Base-by-base conservation (phyloP, 2,888 invertebrate species). In the Didymodactylos carnosus region DNA sequence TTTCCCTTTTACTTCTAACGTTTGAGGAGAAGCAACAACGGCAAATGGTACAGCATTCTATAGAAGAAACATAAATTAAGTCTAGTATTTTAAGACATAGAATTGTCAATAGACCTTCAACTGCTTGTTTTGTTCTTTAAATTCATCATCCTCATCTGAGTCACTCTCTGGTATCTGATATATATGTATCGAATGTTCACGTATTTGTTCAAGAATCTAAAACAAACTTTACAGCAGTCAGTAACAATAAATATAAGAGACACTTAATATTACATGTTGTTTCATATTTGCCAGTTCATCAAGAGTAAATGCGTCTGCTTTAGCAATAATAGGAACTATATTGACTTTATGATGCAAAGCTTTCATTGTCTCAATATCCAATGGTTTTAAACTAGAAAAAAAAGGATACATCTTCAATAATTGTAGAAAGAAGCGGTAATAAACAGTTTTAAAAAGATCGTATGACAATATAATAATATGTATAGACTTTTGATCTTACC, bases 101-200 rank as follows among this genome's bases (percentile, higher is more conserved):
- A 19, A 69, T 16, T 69, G 16, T 19, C 25, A 19, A n/a, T n/a
- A 7, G 6, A 71, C 51, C 46, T 72, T 74, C 11, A 74, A 41
- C 75, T 82, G 82, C 75, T 79, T 77, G 77, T 83, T 83, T 78
- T 84, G 84, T 78, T 82, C 81, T 76, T 94, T 94, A 81, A 94
- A 95, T 82, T 94, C 94, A 80, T 94, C 94, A 82, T 95, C 95
- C 84, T 94, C 94, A 80, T 88, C 88, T 75, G 90, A 91, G 82
- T 94, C 93, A 84, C 94, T 94, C 85, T 95, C 94, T 1, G 95
- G 94, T 77, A 95, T 85, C 7, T 91, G 91, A 84, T 95, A 95
- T 76, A 94, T 92, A 85, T 91, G 90, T 79, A 95, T 94, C 69
- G 91, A 91, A 82, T 92, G 88, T 77, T 88, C 88, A 78, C 90